Evolutionary conservation across 2,888 invertebrate species (phyloP).

Genomic region (Heliothis peltigera): DNA sequence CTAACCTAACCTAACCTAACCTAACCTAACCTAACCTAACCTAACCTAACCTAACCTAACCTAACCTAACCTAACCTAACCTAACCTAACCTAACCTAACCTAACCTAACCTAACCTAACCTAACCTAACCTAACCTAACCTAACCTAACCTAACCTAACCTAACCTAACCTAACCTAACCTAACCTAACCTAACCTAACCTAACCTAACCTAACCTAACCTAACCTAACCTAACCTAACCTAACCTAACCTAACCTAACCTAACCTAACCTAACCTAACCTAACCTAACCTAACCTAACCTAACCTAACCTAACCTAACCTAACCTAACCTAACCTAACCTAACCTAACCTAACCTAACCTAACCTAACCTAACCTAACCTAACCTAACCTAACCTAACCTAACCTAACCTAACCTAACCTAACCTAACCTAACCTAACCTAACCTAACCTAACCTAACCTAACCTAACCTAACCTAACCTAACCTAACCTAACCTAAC

Average conservation of each 20-base stretch:
- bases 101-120: conserved; percentile 21
- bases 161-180: conserved; percentile 11
- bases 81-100: conserved; percentile 25
- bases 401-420: too few relatives aligned
- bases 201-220: conserved; percentile 29
- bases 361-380: conserved; percentile 37
- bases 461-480: background rate
- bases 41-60: conserved; percentile 33
- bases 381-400: conserved; percentile 13
- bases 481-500: background rate
- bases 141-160: conserved; percentile 8
- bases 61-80: conserved; percentile 32
- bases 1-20: conserved; percentile 28
- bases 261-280: background rate
- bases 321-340: too few relatives aligned
- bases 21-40: conserved; percentile 19
- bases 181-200: conserved; percentile 14
- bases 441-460: conserved; percentile 38
- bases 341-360: conserved; percentile 3
- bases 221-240: conserved; percentile 35
- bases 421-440: conserved; percentile 16
- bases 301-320: conserved; percentile 28
- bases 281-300: conserved; percentile 33
- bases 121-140: conserved; percentile 10
- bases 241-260: background rate